Percentiles rank a stretch among this genome's conserved stretches.
Conservation (phyloP, 2,888 invertebrate genomes). For the Drosophila ustulata region DNA sequence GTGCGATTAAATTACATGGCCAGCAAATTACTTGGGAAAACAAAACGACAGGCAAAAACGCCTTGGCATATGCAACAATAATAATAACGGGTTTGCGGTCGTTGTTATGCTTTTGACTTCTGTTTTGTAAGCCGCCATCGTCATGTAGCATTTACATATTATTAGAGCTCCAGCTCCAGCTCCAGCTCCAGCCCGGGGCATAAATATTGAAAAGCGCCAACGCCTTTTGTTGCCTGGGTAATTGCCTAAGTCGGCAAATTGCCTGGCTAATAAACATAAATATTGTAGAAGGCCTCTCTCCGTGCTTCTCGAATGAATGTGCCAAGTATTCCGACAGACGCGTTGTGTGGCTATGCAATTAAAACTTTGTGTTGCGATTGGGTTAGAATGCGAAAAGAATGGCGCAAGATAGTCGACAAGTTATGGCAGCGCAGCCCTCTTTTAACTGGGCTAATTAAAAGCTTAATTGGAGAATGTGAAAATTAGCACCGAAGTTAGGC, state of each 20-base stretch:
- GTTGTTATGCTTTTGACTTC: slow-evolving; percentile 45
- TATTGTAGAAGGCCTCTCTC: slow-evolving; percentile 41
- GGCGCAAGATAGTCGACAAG: slow-evolving; percentile 16
- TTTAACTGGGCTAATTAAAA: slow-evolving; percentile 23
- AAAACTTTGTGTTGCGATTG: slow-evolving; percentile 44
- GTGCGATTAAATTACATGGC: slow-evolving; percentile 72
- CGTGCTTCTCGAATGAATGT: slow-evolving; percentile 6
- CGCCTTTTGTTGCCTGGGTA: slow-evolving; percentile 71
- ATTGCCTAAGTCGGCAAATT: slow-evolving; percentile 78
- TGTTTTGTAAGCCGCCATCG: slow-evolving; percentile 53
- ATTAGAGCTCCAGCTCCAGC: slow-evolving; percentile 46
- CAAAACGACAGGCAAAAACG: slow-evolving; percentile 65
- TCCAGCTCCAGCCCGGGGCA: slow-evolving; percentile 36
- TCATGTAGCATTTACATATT: slow-evolving; percentile 66
- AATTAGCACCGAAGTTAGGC: background rate
- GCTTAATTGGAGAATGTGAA: slow-evolving; percentile 11
- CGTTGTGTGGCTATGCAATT: slow-evolving; percentile 19
- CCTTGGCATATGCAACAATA: slow-evolving; percentile 72
- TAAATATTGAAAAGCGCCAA: slow-evolving; percentile 78
- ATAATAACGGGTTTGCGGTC: slow-evolving; percentile 74
- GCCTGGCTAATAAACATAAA: slow-evolving; percentile 77
- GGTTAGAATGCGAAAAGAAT: slow-evolving; percentile 31
- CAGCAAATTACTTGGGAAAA: slow-evolving; percentile 75
- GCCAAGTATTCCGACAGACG: background rate
- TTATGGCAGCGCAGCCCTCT: slow-evolving; percentile 23